phyloP scores from a whole-genome alignment of 1,140 invertebrate genomes.

The Leptestheria dahalacensis region DNA sequence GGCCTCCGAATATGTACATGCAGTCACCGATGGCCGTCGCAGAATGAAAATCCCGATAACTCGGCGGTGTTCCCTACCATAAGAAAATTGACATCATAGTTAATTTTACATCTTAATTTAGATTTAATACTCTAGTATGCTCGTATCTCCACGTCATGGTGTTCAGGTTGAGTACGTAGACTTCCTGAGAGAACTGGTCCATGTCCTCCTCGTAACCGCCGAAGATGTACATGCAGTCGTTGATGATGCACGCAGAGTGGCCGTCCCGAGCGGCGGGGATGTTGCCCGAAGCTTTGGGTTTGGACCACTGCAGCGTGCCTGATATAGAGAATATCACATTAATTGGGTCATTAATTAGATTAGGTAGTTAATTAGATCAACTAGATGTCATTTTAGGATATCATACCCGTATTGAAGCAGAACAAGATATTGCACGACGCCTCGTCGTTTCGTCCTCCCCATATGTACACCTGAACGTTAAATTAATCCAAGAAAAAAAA shows the following conservation, averaged over 20 bases:
- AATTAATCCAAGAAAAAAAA: too few species aligned
- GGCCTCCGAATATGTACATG: slow-evolving; percentile 78
- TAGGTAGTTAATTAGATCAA: neutral
- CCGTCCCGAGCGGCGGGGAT: slow-evolving; percentile 70
- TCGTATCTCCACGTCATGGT: slow-evolving; percentile 54
- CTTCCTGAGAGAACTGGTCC: slow-evolving; percentile 61
- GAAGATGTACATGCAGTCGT: slow-evolving; percentile 74
- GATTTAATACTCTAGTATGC: slow-evolving; percentile 33
- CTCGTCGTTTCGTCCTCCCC: slow-evolving; percentile 78
- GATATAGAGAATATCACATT: slow-evolving; percentile 17
- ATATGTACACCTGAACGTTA: slow-evolving; percentile 52
- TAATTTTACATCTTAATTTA: neutral
- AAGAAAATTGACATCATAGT: neutral
- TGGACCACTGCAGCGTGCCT: slow-evolving; percentile 49
- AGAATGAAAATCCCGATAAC: slow-evolving; percentile 73
- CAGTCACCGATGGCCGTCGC: slow-evolving; percentile 50
- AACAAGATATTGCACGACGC: slow-evolving; percentile 60
- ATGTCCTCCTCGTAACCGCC: slow-evolving; percentile 68
- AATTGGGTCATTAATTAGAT: neutral
- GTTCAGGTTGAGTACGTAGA: slow-evolving; percentile 55
- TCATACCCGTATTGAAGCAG: slow-evolving; percentile 53
- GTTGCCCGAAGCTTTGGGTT: slow-evolving; percentile 43
- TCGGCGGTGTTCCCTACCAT: slow-evolving; percentile 39
- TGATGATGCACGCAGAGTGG: slow-evolving; percentile 69
- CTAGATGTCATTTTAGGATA: neutral